phyloP scores from a whole-genome alignment of 1,140 invertebrate genomes.

The Oedothorax gibbosus region DNA sequence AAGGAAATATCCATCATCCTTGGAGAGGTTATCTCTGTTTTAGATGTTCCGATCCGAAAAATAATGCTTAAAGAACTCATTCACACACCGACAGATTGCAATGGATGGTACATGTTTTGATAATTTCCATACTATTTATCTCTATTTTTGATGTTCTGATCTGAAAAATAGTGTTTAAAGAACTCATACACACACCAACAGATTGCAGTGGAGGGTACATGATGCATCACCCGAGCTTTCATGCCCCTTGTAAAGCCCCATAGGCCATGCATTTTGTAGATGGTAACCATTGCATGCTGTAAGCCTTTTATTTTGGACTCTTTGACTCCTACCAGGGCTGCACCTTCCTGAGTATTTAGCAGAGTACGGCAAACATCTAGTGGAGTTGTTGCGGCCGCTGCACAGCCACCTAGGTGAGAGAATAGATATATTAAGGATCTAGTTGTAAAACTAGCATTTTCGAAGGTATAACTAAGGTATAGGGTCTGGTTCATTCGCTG shows the following conservation, averaged over 20 bases:
- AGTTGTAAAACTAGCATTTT: too few species aligned
- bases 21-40: too few species aligned
- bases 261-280: conserved; percentile 33
- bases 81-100: conserved; percentile 40
- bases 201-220: conserved; percentile 38
- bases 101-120: conserved; percentile 12
- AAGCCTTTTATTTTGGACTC: conserved; percentile 25
- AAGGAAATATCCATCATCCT: too few species aligned
- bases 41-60: conserved; percentile 8
- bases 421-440: too few species aligned
- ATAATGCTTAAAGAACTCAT: conserved; percentile 51
- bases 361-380: conserved; percentile 36
- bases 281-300: conserved; percentile 1
- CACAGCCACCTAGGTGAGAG: background rate
- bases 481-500: too few species aligned
- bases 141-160: background rate
- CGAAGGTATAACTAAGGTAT: too few species aligned
- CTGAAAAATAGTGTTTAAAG: conserved; percentile 42
- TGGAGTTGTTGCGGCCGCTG: conserved; percentile 35
- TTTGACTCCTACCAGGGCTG: background rate
- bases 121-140: too few species aligned
- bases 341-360: conserved; percentile 37
- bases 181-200: conserved; percentile 49
- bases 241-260: conserved; percentile 29
- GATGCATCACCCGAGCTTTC: conserved; percentile 29